Evolutionary conservation across 2,113 vertebrate species (phyloP).

Genomic region (Callaeas wilsoni): DNA sequence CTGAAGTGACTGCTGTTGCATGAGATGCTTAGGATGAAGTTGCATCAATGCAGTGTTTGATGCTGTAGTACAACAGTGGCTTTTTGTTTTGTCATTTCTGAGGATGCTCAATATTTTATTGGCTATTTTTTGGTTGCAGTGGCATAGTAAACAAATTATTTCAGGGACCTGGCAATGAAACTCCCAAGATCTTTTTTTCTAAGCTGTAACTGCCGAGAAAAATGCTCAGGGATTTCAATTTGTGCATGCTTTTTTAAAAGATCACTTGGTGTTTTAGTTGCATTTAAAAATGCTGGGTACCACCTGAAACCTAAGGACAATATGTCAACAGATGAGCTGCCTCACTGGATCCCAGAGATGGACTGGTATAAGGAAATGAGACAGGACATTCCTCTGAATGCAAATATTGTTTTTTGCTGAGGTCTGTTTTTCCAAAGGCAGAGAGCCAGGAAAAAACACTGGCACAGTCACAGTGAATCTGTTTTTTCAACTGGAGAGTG

Average conservation of each 20-base stretch:
- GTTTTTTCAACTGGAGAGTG: not conserved
- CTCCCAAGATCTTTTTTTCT: not conserved
- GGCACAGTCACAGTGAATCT: not conserved
- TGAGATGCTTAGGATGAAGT: not conserved
- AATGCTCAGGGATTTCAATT: not conserved
- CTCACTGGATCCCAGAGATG: not conserved
- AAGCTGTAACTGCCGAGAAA: not conserved
- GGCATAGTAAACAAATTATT: not conserved
- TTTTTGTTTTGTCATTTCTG: not conserved
- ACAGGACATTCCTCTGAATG: not conserved
- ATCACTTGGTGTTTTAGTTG: not conserved
- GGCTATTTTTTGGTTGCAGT: not conserved
- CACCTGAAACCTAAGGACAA: not conserved
- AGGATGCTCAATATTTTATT: not conserved
- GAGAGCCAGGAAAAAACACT: not conserved
- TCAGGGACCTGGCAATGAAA: not conserved
- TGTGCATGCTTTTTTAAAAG: not conserved
- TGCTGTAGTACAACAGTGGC: not conserved
- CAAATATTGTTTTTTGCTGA: conserved; percentile 29
- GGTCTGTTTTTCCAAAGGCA: conserved; percentile 16
- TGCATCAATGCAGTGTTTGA: not conserved
- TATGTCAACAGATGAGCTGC: not conserved
- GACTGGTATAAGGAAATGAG: not conserved
- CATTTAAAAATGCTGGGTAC: not conserved
- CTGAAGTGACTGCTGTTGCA: not conserved